Evolutionary conservation across 1,140 invertebrate species (phyloP).

Genomic region (Megalopta genalis): DNA sequence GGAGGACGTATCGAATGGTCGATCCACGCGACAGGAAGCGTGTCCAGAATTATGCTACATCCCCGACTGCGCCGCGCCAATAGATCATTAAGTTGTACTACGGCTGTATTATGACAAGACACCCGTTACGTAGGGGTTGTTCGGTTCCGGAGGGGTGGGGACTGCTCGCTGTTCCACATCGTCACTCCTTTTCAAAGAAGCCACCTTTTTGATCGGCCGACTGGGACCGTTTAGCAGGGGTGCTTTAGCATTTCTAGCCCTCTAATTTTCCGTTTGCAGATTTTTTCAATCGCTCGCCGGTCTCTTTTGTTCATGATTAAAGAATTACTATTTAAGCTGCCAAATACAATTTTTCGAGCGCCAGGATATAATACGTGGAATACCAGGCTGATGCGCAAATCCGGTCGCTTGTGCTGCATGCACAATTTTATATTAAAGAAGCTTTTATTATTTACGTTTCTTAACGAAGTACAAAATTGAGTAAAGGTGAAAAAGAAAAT

Average conservation of each 20-base stretch:
- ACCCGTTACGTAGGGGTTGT: slow-evolving; percentile 53
- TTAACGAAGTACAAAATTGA: too few relatives aligned
- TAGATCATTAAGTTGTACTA: slow-evolving; percentile 74
- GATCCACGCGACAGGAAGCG: slow-evolving; percentile 74
- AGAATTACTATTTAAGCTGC: background rate
- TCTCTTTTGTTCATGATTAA: background rate
- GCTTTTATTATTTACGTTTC: too few relatives aligned
- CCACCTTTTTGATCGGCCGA: slow-evolving; percentile 40
- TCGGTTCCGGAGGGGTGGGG: background rate
- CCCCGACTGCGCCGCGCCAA: slow-evolving; percentile 68
- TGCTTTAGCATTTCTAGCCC: slow-evolving; percentile 24
- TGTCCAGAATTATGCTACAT: slow-evolving; percentile 74
- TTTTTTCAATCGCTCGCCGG: background rate
- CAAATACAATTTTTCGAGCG: too few relatives aligned
- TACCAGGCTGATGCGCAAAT: too few relatives aligned
- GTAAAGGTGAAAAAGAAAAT: too few relatives aligned
- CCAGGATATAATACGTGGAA: too few relatives aligned
- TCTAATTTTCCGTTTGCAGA: slow-evolving; percentile 41
- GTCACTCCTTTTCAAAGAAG: slow-evolving; percentile 46
- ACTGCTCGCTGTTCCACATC: slow-evolving; percentile 55
- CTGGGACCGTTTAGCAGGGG: slow-evolving; percentile 32
- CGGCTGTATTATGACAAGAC: slow-evolving; percentile 75
- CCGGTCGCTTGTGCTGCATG: too few relatives aligned
- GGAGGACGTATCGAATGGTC: slow-evolving; percentile 65
- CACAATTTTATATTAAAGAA: too few relatives aligned